Evolutionary conservation across 2,113 vertebrate genomes (phyloP), one percentile per base, ranked within the genome.

Genomic region (Mustela nigripes): DNA sequence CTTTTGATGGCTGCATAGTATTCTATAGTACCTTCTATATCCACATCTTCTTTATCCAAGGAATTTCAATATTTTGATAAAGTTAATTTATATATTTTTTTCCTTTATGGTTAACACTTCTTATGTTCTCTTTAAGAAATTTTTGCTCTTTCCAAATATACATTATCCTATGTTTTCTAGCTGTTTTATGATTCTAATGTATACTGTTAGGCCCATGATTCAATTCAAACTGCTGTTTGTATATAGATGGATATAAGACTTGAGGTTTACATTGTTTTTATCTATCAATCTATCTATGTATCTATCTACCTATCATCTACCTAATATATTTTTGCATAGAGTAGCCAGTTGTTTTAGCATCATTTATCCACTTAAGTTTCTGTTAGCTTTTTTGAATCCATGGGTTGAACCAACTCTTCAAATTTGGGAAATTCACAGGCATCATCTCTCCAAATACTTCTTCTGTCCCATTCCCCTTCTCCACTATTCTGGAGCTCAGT

Each of bases 101-200:
- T 89, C 50, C 62, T 76, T 81, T 39, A 48, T 76, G 7, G 36
- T 31, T 95, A 89, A 60, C 14, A 86, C 1, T 39, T 91, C 28
- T 8, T 86, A 9, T 39, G 36, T 33, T 24, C 36, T 82, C 11
- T 56, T 33, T 36, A 91, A 62, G 58, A 91, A 88, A 48, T 19
- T 74, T 94, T 85, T 89, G 21, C 2, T 74, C 39, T 93, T 89
- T 79, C 33, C 33, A 81, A 60, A 92, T 80, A 84, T 33, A 89
- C 7, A 92, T 63, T 79, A 14, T 45, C 21, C 5, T 45, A 36
- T 21, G n/a, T 84, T 84, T 73, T 92, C 71, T 79, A 80, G 53
- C 48, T 65, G 36, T 0, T 33, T 73, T 26, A 39, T 48, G 39
- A 45, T 83, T 84, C 50, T 60, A 82, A 67, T n/a, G 15, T 31